A percentile compares a stretch with the other conserved stretches of the same genome.
These are phyloP conservation scores for Paraplagusia blochii DNA, from an alignment of 2,113 vertebrate species.

Conservation along the genomic window DNA sequence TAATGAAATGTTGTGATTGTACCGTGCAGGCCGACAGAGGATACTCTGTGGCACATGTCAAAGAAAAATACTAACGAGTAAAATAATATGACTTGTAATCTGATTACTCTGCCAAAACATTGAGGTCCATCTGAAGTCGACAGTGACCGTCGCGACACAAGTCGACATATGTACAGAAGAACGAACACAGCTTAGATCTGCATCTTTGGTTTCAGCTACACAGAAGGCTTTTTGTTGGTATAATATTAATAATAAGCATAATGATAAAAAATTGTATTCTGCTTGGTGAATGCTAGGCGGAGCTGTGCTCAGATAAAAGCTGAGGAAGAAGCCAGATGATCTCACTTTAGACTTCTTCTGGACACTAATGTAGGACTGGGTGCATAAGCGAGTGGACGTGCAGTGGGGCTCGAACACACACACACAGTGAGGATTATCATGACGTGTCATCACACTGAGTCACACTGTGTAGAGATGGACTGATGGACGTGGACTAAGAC, in stretches of 20 bases:
- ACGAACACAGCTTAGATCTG: constrained; percentile 14
- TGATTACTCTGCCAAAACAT: constrained; percentile 25
- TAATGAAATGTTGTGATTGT: constrained; percentile 20
- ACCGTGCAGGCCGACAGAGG: constrained; percentile 16
- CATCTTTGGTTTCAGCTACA: constrained; percentile 41
- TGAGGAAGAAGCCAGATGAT: too few species aligned
- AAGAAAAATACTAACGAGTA: constrained; percentile 2
- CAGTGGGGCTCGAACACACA: constrained; percentile 13
- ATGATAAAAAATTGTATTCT: too few species aligned
- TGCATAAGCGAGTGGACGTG: neutral
- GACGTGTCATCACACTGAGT: constrained; percentile 23
- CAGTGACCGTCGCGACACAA: constrained; percentile 35
- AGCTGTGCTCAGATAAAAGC: too few species aligned
- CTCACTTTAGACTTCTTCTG: too few species aligned
- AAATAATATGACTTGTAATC: constrained; percentile 6
- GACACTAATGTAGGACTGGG: neutral
- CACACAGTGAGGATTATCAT: neutral
- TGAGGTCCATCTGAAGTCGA: neutral
- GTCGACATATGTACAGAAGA: constrained; percentile 19
- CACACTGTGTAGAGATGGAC: neutral
- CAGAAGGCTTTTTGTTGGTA: constrained; percentile 10
- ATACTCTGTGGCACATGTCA: constrained; percentile 3
- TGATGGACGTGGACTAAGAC: neutral
- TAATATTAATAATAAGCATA: constrained; percentile 5
- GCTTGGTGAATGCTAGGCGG: neutral